Percentiles rank a stretch among this genome's conserved stretches.
phyloP scores from a whole-genome alignment of 30 jellyfish, hydroid and myxozoan species.

The Turritopsis rubra region DNA sequence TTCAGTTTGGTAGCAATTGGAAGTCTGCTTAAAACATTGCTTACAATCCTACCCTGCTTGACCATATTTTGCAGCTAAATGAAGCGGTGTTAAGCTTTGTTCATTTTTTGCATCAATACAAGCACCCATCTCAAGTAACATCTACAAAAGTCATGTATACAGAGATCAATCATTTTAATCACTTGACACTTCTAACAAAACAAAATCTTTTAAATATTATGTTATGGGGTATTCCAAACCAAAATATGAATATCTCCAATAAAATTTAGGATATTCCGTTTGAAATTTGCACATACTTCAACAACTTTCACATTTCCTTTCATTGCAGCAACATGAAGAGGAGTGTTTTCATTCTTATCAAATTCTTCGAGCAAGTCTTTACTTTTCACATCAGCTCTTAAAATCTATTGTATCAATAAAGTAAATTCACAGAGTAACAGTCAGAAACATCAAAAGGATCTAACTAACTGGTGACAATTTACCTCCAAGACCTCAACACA shows the following conservation, averaged over 20 bases:
- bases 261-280: too few species aligned
- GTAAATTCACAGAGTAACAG: background rate
- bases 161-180: too few species aligned
- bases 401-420: background rate
- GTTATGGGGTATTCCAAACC: too few species aligned
- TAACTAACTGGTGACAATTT: conserved; percentile 10
- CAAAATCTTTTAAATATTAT: too few species aligned
- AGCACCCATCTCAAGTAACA: conserved; percentile 54
- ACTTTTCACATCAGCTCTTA: background rate
- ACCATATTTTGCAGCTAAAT: conserved; percentile 95
- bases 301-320: conserved; percentile 75
- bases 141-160: conserved; percentile 25
- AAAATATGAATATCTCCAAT: too few species aligned
- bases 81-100: conserved; percentile 89
- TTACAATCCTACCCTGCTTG: conserved; percentile 61
- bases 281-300: too few species aligned
- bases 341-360: conserved; percentile 87
- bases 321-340: conserved; percentile 93
- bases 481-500: conserved; percentile 75
- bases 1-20: background rate
- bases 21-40: background rate
- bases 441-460: background rate
- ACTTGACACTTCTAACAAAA: too few species aligned
- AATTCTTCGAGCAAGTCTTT: conserved; percentile 60
- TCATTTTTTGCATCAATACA: conserved; percentile 94